These are phyloP conservation scores for Tapirus terrestris DNA, from an alignment of 2,113 vertebrate genomes.

Conservation along the genomic window DNA sequence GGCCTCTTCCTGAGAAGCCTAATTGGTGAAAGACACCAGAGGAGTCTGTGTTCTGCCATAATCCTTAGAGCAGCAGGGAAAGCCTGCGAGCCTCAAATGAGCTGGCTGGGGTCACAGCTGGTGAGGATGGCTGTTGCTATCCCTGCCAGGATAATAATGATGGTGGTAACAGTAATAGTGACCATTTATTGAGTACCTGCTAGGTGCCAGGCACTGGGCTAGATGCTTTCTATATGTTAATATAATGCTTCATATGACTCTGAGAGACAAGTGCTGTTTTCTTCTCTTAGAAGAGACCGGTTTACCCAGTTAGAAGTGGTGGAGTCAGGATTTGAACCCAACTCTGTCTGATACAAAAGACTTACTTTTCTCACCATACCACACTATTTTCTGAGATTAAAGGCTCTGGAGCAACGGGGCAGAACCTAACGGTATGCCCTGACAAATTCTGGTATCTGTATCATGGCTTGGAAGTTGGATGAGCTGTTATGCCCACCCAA, in stretches of 20 bases:
- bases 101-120: not conserved
- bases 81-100: not conserved
- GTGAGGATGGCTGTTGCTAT: not conserved
- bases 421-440: not conserved
- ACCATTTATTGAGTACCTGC: slow-evolving; percentile 12
- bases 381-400: slow-evolving; percentile 12
- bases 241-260: not conserved
- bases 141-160: not conserved
- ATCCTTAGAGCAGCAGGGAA: not conserved
- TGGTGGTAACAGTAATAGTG: not conserved
- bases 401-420: not conserved
- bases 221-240: not conserved
- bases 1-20: not conserved
- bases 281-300: not conserved
- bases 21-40: not conserved
- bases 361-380: not conserved
- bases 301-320: not conserved
- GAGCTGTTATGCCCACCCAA: not conserved
- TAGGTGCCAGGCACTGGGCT: not conserved
- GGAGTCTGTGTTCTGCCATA: not conserved
- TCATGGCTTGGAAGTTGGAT: not conserved
- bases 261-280: not conserved
- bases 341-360: not conserved
- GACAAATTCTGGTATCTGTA: not conserved
- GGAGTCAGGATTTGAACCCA: slow-evolving; percentile 29